phyloP scores from a whole-genome alignment of 1,140 invertebrate species.

The Zophobas morio region DNA sequence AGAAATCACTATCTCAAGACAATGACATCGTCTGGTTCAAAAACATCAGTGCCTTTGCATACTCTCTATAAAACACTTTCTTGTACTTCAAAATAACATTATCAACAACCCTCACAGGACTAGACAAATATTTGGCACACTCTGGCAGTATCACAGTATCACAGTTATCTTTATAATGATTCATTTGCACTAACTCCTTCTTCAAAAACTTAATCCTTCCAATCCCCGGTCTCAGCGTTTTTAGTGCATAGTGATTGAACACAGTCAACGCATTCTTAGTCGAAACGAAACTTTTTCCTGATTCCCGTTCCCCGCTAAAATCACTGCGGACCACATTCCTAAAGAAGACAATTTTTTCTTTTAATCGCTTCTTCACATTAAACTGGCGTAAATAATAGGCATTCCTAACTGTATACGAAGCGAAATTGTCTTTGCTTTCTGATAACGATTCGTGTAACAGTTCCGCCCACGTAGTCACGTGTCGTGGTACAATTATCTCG shows the following conservation, averaged over 20 bases:
- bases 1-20: background rate
- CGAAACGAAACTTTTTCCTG: constrained; percentile 81
- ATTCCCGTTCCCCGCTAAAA: constrained; percentile 75
- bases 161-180: constrained; percentile 72
- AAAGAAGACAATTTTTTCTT: constrained; percentile 60
- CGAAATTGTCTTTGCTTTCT: constrained; percentile 68
- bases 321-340: constrained; percentile 58
- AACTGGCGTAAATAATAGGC: constrained; percentile 71
- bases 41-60: constrained; percentile 23
- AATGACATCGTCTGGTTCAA: background rate
- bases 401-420: constrained; percentile 77
- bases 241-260: constrained; percentile 83
- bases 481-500: constrained; percentile 78
- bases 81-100: constrained; percentile 57
- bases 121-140: constrained; percentile 58
- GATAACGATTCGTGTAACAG: constrained; percentile 68
- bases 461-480: constrained; percentile 72
- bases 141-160: constrained; percentile 59
- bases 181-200: constrained; percentile 71
- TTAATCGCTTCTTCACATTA: constrained; percentile 63
- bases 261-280: constrained; percentile 77
- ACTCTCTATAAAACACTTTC: constrained; percentile 51
- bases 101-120: constrained; percentile 58
- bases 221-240: constrained; percentile 72
- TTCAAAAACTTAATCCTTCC: constrained; percentile 70